Percentiles rank a stretch among this genome's conserved stretches.
Conservation (phyloP, 2,888 invertebrate genomes). For the Anoncus sp. region DNA sequence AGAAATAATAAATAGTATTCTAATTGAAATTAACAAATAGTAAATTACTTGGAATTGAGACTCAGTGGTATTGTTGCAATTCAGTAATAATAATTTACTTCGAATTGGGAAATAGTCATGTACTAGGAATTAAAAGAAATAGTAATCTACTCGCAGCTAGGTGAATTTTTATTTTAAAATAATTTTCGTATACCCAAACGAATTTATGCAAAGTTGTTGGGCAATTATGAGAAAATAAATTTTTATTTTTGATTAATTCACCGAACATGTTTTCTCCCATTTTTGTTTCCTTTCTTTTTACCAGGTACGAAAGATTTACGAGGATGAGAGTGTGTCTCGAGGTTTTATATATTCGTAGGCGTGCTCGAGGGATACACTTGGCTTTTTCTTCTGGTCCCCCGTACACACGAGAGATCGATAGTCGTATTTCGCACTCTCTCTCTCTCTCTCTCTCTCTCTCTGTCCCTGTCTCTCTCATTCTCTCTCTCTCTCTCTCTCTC, state of each 20-base stretch:
- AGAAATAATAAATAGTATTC: too few species aligned
- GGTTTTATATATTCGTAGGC: conserved; percentile 50
- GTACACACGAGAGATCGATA: conserved; percentile 62
- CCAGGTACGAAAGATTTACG: conserved; percentile 32
- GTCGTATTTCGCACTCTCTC: conserved; percentile 38
- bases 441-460: conserved; percentile 16
- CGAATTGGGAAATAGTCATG: not conserved
- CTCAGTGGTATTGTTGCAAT: too few species aligned
- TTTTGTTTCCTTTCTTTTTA: not conserved
- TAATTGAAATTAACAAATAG: too few species aligned
- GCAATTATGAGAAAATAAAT: not conserved
- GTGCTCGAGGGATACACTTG: conserved; percentile 52
- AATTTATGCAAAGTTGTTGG: not conserved
- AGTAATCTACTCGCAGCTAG: not conserved
- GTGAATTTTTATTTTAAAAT: not conserved
- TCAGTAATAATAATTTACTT: too few species aligned
- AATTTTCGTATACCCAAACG: not conserved
- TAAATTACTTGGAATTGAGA: too few species aligned
- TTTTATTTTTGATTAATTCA: not conserved
- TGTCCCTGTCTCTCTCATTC: conserved; percentile 25
- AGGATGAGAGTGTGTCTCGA: conserved; percentile 37
- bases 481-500: conserved; percentile 18
- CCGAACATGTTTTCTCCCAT: not conserved
- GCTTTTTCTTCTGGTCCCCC: conserved; percentile 48
- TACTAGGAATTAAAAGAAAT: not conserved